Base-by-base conservation (phyloP, 2,888 invertebrate genomes). In the Pterostichus madidus region DNA sequence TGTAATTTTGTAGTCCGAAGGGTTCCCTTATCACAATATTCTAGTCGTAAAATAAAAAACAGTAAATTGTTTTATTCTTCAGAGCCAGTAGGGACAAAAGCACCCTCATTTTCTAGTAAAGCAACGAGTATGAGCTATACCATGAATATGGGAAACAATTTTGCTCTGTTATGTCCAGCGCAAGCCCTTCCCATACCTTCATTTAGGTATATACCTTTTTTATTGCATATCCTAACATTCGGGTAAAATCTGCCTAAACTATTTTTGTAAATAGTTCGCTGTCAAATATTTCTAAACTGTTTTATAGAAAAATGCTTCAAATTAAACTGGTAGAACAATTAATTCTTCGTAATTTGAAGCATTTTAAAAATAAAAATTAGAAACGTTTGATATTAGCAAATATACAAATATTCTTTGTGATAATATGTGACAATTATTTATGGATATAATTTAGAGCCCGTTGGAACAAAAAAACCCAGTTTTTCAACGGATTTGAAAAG, bases 1-100 rank as follows among this genome's bases (percentile, higher is more conserved):
- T 8, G 15, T 1, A 44, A 52, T 13, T 39, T 32, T 64, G 64
- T 68, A 39, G 68, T 39, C 32, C 68, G 6, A 11, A 0, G 49
- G 46, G 46, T 8, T 61, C 3, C 15, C 17, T 31, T 32, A 61
- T 61, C 61, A 17, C 11, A 61, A 59, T 44, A 15, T 73, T 15
- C 13, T n/a, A 44, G 15, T 46, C 11, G 24, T 5, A 10, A 1
- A 39, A 39, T 7, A 7, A 39, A 39, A 39, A 39, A 3, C 5
- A 39, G 39, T 7, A 39, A 6, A 39, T 39, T 52, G n/a, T 44
- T 4, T 15, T 15, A 61, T 82, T 85, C 83, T 81, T 59, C 89
- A 94, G 95, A 96, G 92, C 96, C 96, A 86, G 93, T 95, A 91
- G 94, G 95, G 90, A 94, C 94, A 89, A 94, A 94, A 84, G 92